A percentile compares a stretch with the other conserved stretches of the same genome.
phyloP scores from a whole-genome alignment of 2,797 vertebrate species.

The Hoplostethus mediterraneus region DNA sequence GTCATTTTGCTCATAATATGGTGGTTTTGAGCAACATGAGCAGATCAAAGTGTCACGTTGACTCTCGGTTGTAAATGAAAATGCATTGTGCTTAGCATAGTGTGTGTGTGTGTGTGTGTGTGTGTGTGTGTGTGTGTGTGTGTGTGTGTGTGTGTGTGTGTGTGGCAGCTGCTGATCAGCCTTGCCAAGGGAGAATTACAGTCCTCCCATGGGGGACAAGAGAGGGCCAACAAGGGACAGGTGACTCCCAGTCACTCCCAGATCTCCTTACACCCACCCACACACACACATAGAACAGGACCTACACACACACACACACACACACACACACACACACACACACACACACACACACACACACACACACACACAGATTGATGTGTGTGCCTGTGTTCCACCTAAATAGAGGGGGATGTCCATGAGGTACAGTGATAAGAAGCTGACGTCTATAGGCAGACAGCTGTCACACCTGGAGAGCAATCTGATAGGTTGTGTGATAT shows the following conservation, averaged over 20 bases:
- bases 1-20: constrained; percentile 8
- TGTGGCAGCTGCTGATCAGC: constrained; percentile 78
- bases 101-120: constrained; percentile 1
- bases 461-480: constrained; percentile 74
- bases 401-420: constrained; percentile 56
- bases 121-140: constrained; percentile 12
- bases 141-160: background rate
- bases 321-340: constrained; percentile 29
- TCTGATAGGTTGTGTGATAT: constrained; percentile 64
- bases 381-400: constrained; percentile 41
- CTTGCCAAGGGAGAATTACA: constrained; percentile 74
- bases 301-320: constrained; percentile 2
- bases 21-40: constrained; percentile 3
- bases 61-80: constrained; percentile 23
- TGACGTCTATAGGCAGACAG: constrained; percentile 55
- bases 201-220: constrained; percentile 60
- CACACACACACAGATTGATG: constrained; percentile 48
- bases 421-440: constrained; percentile 42
- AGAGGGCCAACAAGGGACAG: constrained; percentile 77
- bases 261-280: constrained; percentile 70
- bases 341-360: constrained; percentile 4
- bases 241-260: constrained; percentile 77
- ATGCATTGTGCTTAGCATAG: background rate
- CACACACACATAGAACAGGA: background rate
- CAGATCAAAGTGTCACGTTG: constrained; percentile 1